A percentile compares a stretch with the other conserved stretches of the same genome.
phyloP scores from a whole-genome alignment of 2,888 invertebrate species.

The Nineta flava region DNA sequence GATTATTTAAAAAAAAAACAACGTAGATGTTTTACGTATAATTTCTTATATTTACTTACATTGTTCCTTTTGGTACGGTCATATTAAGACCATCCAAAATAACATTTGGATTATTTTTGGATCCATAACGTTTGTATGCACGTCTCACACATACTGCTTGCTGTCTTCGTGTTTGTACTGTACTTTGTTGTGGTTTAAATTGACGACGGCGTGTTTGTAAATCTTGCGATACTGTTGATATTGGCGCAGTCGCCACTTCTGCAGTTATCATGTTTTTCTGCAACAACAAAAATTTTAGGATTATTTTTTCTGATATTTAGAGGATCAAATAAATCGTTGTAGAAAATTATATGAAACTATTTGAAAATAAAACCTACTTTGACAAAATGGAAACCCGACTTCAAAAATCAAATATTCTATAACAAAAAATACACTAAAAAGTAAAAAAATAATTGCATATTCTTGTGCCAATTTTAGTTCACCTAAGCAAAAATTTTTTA shows the following conservation, averaged over 20 bases:
- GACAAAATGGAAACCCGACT: too few species aligned
- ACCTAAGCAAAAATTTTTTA: too few species aligned
- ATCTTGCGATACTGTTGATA: constrained; percentile 18
- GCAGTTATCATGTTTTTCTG: constrained; percentile 2
- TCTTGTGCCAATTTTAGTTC: too few species aligned
- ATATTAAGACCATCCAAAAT: constrained; percentile 79
- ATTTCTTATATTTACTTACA: constrained; percentile 41
- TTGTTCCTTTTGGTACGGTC: constrained; percentile 80
- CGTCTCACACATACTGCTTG: constrained; percentile 74
- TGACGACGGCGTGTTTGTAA: constrained; percentile 33
- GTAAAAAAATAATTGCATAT: too few species aligned
- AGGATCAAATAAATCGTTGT: too few species aligned
- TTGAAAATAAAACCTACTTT: too few species aligned
- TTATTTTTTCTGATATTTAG: too few species aligned
- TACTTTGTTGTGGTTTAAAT: constrained; percentile 49
- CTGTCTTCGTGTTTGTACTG: constrained; percentile 51
- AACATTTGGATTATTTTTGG: constrained; percentile 58
- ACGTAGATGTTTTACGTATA: too few species aligned
- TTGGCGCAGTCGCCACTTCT: constrained; percentile 5
- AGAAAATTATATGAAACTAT: too few species aligned
- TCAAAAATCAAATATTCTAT: too few species aligned
- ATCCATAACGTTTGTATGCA: constrained; percentile 73
- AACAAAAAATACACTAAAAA: too few species aligned
- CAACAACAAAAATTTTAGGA: not conserved
- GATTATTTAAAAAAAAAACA: too few species aligned